These are phyloP conservation scores for Scaptodrosophila lebanonensis DNA, from an alignment of 1,140 invertebrate genomes.

Conservation along the genomic window DNA sequence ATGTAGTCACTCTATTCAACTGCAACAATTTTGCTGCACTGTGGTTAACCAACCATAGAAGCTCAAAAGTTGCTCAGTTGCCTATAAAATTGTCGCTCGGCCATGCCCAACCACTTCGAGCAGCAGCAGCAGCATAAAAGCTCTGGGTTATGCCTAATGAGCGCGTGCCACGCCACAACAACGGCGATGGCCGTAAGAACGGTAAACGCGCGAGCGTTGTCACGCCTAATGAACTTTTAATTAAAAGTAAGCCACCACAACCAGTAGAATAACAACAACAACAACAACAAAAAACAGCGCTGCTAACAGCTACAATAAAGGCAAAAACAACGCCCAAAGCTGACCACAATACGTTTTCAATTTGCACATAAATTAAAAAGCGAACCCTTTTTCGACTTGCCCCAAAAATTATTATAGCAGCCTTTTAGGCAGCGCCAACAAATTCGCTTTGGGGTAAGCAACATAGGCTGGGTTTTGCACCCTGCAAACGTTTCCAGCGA, in stretches of 20 bases:
- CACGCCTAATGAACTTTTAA: slow-evolving; percentile 71
- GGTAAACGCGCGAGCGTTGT: slow-evolving; percentile 55
- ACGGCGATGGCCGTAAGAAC: slow-evolving; percentile 1
- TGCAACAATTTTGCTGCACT: slow-evolving; percentile 40
- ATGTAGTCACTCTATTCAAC: slow-evolving; percentile 71
- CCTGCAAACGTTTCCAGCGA: no score
- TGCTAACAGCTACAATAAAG: neutral
- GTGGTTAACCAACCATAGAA: no score
- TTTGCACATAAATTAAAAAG: slow-evolving; percentile 54
- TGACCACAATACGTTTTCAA: slow-evolving; percentile 58
- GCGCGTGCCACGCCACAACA: no score
- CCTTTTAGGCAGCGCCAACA: slow-evolving; percentile 2
- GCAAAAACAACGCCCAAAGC: neutral
- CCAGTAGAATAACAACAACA: slow-evolving; percentile 23
- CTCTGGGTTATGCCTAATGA: no score
- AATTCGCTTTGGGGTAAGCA: neutral
- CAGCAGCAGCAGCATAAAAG: slow-evolving; percentile 29
- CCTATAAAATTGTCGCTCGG: no score
- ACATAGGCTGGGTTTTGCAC: neutral
- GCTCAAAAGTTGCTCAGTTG: no score
- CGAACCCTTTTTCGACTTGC: slow-evolving; percentile 2
- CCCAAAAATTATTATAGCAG: slow-evolving; percentile 31
- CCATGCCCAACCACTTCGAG: no score
- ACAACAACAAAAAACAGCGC: slow-evolving; percentile 9
- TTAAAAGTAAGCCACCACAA: slow-evolving; percentile 42